Percentiles rank a stretch among this genome's conserved stretches.
Conservation (phyloP, 2,888 invertebrate species). For the Drosophila mettleri region DNA sequence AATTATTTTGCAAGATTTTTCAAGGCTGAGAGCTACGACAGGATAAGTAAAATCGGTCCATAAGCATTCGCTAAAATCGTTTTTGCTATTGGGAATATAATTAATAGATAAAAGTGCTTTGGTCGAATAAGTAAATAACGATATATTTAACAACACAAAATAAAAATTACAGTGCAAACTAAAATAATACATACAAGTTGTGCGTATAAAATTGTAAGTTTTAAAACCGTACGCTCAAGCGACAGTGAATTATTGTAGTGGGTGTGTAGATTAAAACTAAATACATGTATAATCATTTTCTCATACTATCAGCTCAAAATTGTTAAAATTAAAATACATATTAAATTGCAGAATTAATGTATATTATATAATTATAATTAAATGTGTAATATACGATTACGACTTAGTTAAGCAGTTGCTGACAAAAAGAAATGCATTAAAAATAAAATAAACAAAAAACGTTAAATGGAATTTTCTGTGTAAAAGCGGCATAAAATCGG, state of each 20-base stretch:
- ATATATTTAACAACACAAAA: constrained; percentile 82
- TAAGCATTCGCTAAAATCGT: too few species aligned
- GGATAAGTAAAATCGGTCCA: too few species aligned
- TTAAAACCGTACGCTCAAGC: constrained; percentile 6
- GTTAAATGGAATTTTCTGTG: constrained; percentile 49
- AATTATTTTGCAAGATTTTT: too few species aligned
- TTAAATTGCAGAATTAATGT: constrained; percentile 49
- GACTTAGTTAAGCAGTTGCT: constrained; percentile 66
- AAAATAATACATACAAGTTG: constrained; percentile 78
- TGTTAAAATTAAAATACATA: constrained; percentile 28
- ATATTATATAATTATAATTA: constrained; percentile 29
- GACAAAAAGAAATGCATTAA: constrained; percentile 31
- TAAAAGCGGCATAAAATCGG: constrained; percentile 21
- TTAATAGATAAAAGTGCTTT: constrained; percentile 38
- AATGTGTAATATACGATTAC: constrained; percentile 55
- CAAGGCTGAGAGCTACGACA: too few species aligned
- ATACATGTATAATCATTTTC: constrained; percentile 30
- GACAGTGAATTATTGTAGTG: constrained; percentile 20
- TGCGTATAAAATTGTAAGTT: constrained; percentile 59
- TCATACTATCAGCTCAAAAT: constrained; percentile 24
- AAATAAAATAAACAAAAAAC: constrained; percentile 26
- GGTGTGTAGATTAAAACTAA: constrained; percentile 43
- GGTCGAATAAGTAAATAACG: constrained; percentile 81
- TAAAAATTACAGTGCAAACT: constrained; percentile 77
- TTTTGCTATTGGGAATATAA: not conserved